Evolutionary conservation across 92 coral and sea anemone genomes (phyloP), one percentile per base, ranked within the genome.

Genomic region (Muricea muricata): DNA sequence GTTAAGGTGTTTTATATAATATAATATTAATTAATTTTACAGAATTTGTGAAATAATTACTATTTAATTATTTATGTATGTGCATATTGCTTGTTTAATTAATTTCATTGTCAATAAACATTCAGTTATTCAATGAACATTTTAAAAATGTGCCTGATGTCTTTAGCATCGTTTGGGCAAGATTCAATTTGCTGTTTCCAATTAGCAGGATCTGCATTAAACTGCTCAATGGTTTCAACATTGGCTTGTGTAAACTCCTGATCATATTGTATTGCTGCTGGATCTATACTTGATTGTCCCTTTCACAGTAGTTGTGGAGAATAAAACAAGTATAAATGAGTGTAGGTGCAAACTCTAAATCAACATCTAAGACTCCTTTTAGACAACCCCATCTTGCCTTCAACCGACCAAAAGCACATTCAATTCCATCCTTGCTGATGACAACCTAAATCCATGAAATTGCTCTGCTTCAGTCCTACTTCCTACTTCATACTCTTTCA

Each of bases 201-300:
- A 20, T 48, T 48, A 3, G 18, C 20, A 48, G 2, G 66, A 2
- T 57, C 6, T 57, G 4, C 66, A 57, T 57, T 57, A 57, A 57
- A 57, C 24, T 57, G 30, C 18, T 57, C 66, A 57, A 57, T 57
- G 32, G 7, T 57, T 13, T 57, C 3, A 57, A 57, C 15, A 6
- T 11, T 57, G 66, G 66, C 29, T 13, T 57, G 66, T 20, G 66
- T 3, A 45, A 75, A 77, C 34, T 85, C 75, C 46, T 72, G 77
- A 21, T 77, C 85, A 42, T 85, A 85, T 0, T 34, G 13, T 39
- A 85, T 39, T 65, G 84, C 89, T 56, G 45, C 65, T n/a, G n/a
- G n/a, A n/a, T n/a, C n/a, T n/a, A n/a, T n/a, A n/a, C n/a, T n/a
- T n/a, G n/a, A n/a, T 60, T 60, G 68, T 60, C 32, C 28, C 68